Evolutionary conservation across 2,888 invertebrate genomes (phyloP).

Genomic region (Ypsolopha scabrella): DNA sequence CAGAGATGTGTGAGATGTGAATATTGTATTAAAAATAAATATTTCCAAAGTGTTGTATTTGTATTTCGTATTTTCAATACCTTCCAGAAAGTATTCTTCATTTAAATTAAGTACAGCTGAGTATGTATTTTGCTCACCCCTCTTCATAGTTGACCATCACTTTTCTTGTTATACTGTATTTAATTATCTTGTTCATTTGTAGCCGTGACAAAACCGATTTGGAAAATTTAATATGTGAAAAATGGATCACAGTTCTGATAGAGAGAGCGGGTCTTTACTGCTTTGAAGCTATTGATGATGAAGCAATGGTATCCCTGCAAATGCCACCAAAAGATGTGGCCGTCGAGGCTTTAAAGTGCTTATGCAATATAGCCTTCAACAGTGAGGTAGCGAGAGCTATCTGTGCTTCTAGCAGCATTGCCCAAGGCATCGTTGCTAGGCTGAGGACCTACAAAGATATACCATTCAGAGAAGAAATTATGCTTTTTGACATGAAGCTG

Average conservation of each 20-base stretch:
- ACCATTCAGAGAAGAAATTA: conserved; percentile 76
- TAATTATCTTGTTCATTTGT: conserved; percentile 9
- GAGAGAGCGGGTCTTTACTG: conserved; percentile 74
- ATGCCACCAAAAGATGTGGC: conserved; percentile 65
- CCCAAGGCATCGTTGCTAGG: conserved; percentile 80
- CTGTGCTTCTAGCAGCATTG: conserved; percentile 70
- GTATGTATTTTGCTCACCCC: too few species aligned
- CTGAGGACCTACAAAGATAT: conserved; percentile 76
- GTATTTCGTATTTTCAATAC: too few species aligned
- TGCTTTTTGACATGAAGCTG: conserved; percentile 89
- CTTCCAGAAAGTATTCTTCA: too few species aligned
- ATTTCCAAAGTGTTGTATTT: too few species aligned
- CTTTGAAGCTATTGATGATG: conserved; percentile 42
- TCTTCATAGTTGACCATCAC: neutral
- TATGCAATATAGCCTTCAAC: conserved; percentile 91
- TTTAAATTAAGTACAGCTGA: too few species aligned
- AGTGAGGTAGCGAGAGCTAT: conserved; percentile 49
- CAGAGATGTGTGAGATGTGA: too few species aligned
- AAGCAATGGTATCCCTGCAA: conserved; percentile 33
- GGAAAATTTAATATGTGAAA: conserved; percentile 75
- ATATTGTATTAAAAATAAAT: too few species aligned
- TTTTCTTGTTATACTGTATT: neutral
- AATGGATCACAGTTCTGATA: conserved; percentile 76
- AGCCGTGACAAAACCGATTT: conserved; percentile 85
- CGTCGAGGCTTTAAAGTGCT: conserved; percentile 86